Percentiles rank a stretch among this genome's conserved stretches.
Conservation (phyloP, 2,888 invertebrate genomes). For the Leuctra nigra region DNA sequence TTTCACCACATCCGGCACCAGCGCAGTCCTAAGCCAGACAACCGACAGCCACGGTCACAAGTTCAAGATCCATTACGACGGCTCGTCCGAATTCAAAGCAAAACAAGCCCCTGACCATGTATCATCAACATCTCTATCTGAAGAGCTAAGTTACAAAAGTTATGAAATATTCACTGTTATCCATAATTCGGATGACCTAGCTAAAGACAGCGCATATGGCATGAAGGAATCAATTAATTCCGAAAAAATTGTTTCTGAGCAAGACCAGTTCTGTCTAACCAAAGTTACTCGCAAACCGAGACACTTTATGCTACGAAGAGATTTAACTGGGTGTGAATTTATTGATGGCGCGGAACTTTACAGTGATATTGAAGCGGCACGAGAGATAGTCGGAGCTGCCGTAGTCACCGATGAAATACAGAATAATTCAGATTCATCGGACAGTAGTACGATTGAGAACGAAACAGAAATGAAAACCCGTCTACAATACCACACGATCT, state of each 20-base stretch:
- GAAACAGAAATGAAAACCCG: too few species aligned
- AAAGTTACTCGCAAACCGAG: too few species aligned
- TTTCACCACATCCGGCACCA: not conserved
- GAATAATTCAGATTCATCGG: constrained; percentile 7
- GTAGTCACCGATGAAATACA: not conserved
- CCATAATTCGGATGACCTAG: too few species aligned
- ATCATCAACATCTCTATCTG: too few species aligned
- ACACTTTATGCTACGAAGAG: not conserved
- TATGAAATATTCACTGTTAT: too few species aligned
- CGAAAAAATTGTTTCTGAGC: too few species aligned
- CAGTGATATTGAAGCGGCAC: not conserved
- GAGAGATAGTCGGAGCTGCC: not conserved
- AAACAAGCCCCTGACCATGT: too few species aligned
- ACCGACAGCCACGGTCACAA: not conserved
- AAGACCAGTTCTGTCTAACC: too few species aligned
- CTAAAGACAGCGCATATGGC: too few species aligned
- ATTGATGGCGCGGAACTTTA: not conserved
- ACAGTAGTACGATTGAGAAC: too few species aligned
- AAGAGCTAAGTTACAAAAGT: too few species aligned
- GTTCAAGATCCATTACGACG: not conserved
- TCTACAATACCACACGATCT: not conserved
- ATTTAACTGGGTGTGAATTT: constrained; percentile 7
- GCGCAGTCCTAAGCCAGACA: not conserved
- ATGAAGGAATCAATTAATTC: too few species aligned
- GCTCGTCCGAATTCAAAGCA: not conserved